phyloP scores from a whole-genome alignment of 2,888 invertebrate species.

The Tachina grossa region DNA sequence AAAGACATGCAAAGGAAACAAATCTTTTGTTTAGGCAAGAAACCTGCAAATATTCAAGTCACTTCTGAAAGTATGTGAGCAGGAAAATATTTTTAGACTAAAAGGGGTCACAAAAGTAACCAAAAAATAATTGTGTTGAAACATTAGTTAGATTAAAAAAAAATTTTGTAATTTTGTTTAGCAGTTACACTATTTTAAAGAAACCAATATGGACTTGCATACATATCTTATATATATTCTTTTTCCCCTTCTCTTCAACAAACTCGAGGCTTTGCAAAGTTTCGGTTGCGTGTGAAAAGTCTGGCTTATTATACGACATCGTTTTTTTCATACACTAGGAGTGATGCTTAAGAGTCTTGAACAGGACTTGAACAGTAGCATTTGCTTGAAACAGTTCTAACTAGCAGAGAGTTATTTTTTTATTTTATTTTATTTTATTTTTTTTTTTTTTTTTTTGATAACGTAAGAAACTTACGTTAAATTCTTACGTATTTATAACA shows the following conservation, averaged over 20 bases:
- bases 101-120: not conserved
- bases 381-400: not conserved
- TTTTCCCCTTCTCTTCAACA: too few relatives aligned
- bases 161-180: not conserved
- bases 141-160: not conserved
- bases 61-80: not conserved
- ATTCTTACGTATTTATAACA: too few relatives aligned
- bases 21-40: slow-evolving; percentile 64
- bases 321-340: too few relatives aligned
- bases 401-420: too few relatives aligned
- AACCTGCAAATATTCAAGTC: slow-evolving; percentile 50
- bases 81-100: not conserved
- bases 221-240: too few relatives aligned
- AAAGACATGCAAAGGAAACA: slow-evolving; percentile 9
- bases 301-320: too few relatives aligned
- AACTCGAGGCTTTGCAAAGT: too few relatives aligned
- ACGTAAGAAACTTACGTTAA: not conserved
- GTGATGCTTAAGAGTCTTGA: not conserved
- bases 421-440: too few relatives aligned
- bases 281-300: too few relatives aligned
- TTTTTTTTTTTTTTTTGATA: not conserved
- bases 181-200: not conserved
- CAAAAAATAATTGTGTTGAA: not conserved
- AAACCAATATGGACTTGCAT: too few relatives aligned
- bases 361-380: not conserved